Percentiles rank a stretch among this genome's conserved stretches.
Conservation (phyloP, 1,140 invertebrate genomes). For the Scaptodrosophila lebanonensis region DNA sequence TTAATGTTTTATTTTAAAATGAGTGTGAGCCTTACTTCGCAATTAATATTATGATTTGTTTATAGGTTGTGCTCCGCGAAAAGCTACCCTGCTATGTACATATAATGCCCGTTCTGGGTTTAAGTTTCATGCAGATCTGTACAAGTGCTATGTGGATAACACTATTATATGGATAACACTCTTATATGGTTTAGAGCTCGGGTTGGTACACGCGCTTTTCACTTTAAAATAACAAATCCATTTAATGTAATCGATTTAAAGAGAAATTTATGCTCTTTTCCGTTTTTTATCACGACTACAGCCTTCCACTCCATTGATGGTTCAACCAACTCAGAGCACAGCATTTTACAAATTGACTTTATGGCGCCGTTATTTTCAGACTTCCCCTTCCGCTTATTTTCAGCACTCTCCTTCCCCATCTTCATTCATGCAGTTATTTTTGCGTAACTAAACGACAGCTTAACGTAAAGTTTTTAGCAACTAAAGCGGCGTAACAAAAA, state of each 20-base stretch:
- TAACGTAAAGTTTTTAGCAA: conserved; percentile 46
- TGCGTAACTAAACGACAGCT: not conserved
- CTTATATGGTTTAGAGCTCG: too few relatives aligned
- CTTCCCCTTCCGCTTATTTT: not conserved
- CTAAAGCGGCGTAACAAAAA: conserved; percentile 61
- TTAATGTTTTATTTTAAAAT: too few relatives aligned
- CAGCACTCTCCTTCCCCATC: conserved; percentile 6
- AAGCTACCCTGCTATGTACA: too few relatives aligned
- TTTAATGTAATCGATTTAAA: conserved; percentile 28
- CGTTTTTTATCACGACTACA: conserved; percentile 19
- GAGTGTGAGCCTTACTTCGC: too few relatives aligned
- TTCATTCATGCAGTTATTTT: too few relatives aligned
- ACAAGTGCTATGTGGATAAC: too few relatives aligned
- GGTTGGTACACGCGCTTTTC: too few relatives aligned
- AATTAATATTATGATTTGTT: too few relatives aligned
- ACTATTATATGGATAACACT: too few relatives aligned
- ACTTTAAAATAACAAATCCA: conserved; percentile 27
- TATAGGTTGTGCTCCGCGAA: conserved; percentile 1
- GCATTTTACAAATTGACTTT: conserved; percentile 49
- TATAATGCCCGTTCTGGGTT: too few relatives aligned
- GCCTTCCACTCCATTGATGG: conserved; percentile 62
- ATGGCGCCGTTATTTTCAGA: conserved; percentile 20
- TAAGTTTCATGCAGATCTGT: too few relatives aligned
- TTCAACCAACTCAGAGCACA: conserved; percentile 37
- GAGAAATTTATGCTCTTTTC: conserved; percentile 47